These are phyloP conservation scores for Tetraneura akinire DNA, from an alignment of 1,140 invertebrate species.

Conservation along the genomic window DNA sequence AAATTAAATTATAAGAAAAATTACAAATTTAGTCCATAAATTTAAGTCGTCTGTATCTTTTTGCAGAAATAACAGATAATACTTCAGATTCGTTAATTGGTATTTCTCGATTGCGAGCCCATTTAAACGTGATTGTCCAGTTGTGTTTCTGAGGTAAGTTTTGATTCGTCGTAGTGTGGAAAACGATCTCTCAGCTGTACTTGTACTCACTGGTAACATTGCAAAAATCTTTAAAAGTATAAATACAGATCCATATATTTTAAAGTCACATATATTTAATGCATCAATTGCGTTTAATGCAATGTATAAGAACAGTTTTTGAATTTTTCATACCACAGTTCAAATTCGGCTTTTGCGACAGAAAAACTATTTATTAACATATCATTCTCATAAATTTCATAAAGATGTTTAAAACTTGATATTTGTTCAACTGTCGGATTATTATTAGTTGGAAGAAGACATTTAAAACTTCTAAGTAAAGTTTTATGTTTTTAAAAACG, in stretches of 20 bases:
- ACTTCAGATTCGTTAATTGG: not conserved
- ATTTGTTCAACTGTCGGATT: constrained; percentile 16
- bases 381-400: not conserved
- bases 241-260: not conserved
- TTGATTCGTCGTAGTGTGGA: not conserved
- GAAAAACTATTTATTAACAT: not conserved
- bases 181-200: not conserved
- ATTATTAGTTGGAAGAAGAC: not conserved
- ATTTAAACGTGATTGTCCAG: not conserved
- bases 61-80: not conserved
- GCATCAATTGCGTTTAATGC: not conserved
- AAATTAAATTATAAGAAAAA: too few species aligned
- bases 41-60: not conserved
- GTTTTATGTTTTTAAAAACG: not conserved
- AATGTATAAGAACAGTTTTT: not conserved
- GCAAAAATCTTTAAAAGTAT: not conserved
- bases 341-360: not conserved
- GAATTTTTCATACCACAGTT: not conserved
- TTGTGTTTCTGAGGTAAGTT: not conserved
- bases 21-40: too few species aligned
- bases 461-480: constrained; percentile 3
- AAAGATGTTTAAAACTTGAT: constrained; percentile 6
- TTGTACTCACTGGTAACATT: not conserved
- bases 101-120: not conserved
- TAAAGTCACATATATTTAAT: not conserved